Conservation (phyloP, 2,888 invertebrate species). For the Orthonychiurus folsomi region DNA sequence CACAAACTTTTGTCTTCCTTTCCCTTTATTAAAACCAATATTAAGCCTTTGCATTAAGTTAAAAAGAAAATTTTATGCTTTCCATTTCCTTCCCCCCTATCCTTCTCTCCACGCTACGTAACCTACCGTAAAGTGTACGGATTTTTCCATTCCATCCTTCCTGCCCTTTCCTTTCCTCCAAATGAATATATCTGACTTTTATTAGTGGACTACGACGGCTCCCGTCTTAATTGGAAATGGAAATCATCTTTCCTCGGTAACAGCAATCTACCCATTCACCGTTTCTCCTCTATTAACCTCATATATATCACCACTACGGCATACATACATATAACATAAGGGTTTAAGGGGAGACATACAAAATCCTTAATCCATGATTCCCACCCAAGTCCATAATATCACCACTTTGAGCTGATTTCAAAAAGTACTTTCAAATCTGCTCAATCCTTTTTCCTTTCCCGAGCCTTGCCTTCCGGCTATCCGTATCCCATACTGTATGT, state of each 20-base stretch:
- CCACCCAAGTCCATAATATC: no score
- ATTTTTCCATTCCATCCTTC: conserved; percentile 4
- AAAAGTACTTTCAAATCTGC: no score
- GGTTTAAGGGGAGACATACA: no score
- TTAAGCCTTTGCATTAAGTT: conserved; percentile 23
- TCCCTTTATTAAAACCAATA: conserved; percentile 32
- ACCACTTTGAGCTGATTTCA: no score
- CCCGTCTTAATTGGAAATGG: conserved; percentile 36
- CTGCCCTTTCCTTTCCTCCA: conserved; percentile 13
- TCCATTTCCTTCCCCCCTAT: conserved; percentile 10
- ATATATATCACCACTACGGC: neutral
- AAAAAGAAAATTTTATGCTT: conserved; percentile 26
- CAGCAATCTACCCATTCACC: neutral
- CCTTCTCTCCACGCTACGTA: no score
- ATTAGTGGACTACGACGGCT: conserved; percentile 19
- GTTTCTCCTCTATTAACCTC: neutral
- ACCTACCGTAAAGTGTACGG: conserved; percentile 3
- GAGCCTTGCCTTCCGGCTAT: no score
- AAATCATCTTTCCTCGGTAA: conserved; percentile 17
- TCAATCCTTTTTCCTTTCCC: no score
- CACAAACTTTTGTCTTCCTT: conserved; percentile 27
- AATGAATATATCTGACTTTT: conserved; percentile 27
- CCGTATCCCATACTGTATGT: no score
- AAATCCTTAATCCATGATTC: neutral
- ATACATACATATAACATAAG: no score